Percentiles rank a stretch among this genome's conserved stretches.
Conservation (phyloP, 2,113 vertebrate genomes). For the Protobothrops flavoviridis region DNA sequence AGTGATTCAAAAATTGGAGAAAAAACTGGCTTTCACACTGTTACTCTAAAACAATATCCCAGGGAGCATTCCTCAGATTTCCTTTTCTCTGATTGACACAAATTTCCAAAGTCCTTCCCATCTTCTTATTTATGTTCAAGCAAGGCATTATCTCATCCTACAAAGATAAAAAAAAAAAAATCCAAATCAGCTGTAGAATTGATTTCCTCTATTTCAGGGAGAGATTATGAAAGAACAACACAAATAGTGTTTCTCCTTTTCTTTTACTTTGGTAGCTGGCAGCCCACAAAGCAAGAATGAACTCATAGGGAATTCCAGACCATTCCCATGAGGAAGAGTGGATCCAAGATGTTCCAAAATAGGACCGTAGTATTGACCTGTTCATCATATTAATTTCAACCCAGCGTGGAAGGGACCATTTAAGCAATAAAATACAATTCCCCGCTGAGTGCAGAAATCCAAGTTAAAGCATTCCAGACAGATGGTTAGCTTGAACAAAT, state of each 20-base stretch:
- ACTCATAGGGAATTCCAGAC: neutral
- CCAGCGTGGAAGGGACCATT: neutral
- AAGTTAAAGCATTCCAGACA: neutral
- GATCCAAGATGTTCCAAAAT: neutral
- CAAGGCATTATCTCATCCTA: neutral
- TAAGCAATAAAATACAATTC: neutral
- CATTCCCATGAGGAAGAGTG: neutral
- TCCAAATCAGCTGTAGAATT: neutral
- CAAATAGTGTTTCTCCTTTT: neutral
- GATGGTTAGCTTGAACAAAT: neutral
- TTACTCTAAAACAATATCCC: neutral
- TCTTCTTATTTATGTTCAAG: neutral
- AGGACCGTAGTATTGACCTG: neutral
- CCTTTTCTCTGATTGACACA: neutral
- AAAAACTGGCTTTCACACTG: neutral
- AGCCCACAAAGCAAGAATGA: neutral
- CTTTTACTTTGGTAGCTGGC: neutral
- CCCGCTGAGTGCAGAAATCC: neutral
- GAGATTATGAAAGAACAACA: neutral
- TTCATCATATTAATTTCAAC: neutral
- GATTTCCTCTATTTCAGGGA: neutral
- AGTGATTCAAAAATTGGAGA: neutral
- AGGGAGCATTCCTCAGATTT: neutral
- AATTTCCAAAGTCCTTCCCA: neutral
- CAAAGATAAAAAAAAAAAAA: neutral